Percentiles rank a stretch among this genome's conserved stretches.
These are phyloP conservation scores for Papilio polyxenes DNA, from an alignment of 1,140 invertebrate species.

Conservation along the genomic window DNA sequence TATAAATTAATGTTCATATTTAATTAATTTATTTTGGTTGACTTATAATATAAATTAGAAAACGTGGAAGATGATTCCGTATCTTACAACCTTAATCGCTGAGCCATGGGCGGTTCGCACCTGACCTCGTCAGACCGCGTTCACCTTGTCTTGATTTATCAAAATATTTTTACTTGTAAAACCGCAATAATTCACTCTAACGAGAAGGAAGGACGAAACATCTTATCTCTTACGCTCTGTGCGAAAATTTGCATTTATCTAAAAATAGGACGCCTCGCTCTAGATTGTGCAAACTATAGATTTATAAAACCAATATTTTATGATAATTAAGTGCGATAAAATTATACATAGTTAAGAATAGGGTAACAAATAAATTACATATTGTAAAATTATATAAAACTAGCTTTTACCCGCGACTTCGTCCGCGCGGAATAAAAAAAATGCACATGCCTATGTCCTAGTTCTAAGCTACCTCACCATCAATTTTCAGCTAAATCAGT, in stretches of 20 bases:
- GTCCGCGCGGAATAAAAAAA: too few relatives aligned
- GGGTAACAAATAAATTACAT: not conserved
- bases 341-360: not conserved
- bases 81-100: not conserved
- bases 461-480: too few relatives aligned
- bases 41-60: too few relatives aligned
- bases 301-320: slow-evolving; percentile 17
- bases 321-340: slow-evolving; percentile 2
- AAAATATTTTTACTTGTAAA: slow-evolving; percentile 17
- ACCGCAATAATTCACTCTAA: slow-evolving; percentile 11
- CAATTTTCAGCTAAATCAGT: too few relatives aligned
- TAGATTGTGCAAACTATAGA: not conserved
- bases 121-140: not conserved
- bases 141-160: slow-evolving; percentile 7
- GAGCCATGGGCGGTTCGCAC: not conserved
- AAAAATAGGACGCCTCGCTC: slow-evolving; percentile 7
- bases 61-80: too few relatives aligned
- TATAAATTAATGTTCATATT: too few relatives aligned
- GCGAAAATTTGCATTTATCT: slow-evolving; percentile 16
- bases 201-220: slow-evolving; percentile 11
- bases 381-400: not conserved
- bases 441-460: too few relatives aligned
- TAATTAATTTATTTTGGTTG: too few relatives aligned
- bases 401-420: too few relatives aligned
- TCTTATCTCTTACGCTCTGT: not conserved